Conservation (phyloP, 2,888 invertebrate species). For the Volucella inflata region DNA sequence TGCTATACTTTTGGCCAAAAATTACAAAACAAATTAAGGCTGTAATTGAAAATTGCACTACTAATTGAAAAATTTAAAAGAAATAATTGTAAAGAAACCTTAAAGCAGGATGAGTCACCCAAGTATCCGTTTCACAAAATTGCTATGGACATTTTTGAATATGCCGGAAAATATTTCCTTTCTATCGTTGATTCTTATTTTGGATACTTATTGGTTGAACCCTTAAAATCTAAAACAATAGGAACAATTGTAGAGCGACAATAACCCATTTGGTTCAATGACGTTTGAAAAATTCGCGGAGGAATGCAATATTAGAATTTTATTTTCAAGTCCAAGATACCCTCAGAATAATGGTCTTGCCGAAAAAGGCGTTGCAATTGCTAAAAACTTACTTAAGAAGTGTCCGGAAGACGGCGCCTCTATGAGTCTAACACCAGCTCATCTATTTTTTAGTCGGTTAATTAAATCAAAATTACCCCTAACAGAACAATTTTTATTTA, state of each 20-base stretch:
- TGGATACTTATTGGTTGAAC: neutral
- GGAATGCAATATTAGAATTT: constrained; percentile 72
- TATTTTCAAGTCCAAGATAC: constrained; percentile 72
- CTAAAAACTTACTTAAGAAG: constrained; percentile 59
- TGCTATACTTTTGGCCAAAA: no score
- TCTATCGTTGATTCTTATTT: constrained; percentile 42
- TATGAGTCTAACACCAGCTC: no score
- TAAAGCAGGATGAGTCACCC: constrained; percentile 15
- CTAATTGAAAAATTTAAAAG: constrained; percentile 34
- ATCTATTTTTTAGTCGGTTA: no score
- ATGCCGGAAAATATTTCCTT: constrained; percentile 4
- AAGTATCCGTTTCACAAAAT: constrained; percentile 14
- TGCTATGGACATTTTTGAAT: constrained; percentile 14
- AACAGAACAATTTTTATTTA: constrained; percentile 23
- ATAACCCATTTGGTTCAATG: constrained; percentile 76
- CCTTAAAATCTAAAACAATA: constrained; percentile 46
- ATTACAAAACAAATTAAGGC: no score
- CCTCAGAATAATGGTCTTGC: constrained; percentile 76
- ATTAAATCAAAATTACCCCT: constrained; percentile 40
- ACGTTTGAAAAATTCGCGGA: no score
- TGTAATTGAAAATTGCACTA: no score
- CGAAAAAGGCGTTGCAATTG: constrained; percentile 39
- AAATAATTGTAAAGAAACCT: constrained; percentile 35
- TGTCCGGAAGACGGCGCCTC: no score
- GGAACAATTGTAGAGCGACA: constrained; percentile 69